These are phyloP conservation scores for Volucella bombylans DNA, from an alignment of 2,888 invertebrate genomes.

Conservation along the genomic window DNA sequence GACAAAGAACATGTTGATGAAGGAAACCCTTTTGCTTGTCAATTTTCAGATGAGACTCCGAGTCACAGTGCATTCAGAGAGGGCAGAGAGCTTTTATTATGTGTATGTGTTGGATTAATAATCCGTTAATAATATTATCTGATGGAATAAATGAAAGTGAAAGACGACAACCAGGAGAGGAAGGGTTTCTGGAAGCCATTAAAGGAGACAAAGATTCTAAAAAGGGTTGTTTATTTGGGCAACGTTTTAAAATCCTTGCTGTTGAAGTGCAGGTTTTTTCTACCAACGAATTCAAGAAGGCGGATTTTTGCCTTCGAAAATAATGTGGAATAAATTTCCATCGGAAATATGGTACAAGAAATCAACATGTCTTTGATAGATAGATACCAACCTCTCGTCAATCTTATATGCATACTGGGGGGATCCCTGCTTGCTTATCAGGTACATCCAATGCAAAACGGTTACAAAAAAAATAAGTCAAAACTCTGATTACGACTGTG, in stretches of 20 bases:
- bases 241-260: not conserved
- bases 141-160: conserved; percentile 66
- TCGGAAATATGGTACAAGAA: too few species aligned
- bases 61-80: conserved; percentile 41
- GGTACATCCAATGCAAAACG: too few species aligned
- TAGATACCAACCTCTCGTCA: too few species aligned
- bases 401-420: too few species aligned
- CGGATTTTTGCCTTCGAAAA: too few species aligned
- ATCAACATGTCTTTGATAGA: too few species aligned
- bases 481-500: too few species aligned
- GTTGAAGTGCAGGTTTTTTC: not conserved
- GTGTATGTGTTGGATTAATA: conserved; percentile 76
- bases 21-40: conserved; percentile 52
- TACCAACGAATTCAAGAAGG: too few species aligned
- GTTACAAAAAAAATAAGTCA: too few species aligned
- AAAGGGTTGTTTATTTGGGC: conserved; percentile 39
- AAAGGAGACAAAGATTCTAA: conserved; percentile 13
- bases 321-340: too few species aligned
- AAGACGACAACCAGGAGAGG: conserved; percentile 3
- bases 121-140: conserved; percentile 77
- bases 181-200: conserved; percentile 40
- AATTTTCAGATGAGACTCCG: conserved; percentile 40
- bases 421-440: too few species aligned
- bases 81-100: conserved; percentile 46
- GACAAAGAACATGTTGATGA: conserved; percentile 28